These are phyloP conservation scores for Psittacula derbiana DNA, from an alignment of 2,797 vertebrate species.

Conservation along the genomic window DNA sequence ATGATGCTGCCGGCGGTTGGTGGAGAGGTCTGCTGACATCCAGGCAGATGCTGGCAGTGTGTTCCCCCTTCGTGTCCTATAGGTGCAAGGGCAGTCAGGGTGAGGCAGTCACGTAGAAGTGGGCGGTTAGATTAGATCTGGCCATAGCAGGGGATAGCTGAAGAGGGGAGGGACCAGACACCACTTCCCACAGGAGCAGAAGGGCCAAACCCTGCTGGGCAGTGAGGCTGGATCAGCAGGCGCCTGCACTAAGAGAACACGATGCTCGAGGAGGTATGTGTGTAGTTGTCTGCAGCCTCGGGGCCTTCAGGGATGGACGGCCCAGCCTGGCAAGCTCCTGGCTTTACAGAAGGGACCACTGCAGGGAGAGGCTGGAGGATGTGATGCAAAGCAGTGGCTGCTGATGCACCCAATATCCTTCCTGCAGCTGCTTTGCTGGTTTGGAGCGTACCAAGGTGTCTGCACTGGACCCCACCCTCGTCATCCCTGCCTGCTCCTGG, in stretches of 20 bases:
- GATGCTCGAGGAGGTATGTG: not conserved
- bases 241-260: not conserved
- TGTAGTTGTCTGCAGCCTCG: not conserved
- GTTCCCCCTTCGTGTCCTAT: rapidly evolving
- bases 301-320: not conserved
- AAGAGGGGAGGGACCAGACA: not conserved
- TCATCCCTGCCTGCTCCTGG: not conserved
- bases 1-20: not conserved
- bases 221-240: not conserved
- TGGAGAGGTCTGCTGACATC: not conserved
- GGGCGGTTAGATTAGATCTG: not conserved
- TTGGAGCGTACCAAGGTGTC: not conserved
- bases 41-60: not conserved
- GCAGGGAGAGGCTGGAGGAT: not conserved
- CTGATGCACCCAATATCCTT: not conserved
- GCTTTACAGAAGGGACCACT: not conserved
- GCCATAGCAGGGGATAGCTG: not conserved
- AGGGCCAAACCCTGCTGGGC: not conserved
- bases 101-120: not conserved
- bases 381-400: not conserved
- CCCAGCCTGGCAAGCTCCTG: not conserved
- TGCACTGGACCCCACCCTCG: not conserved
- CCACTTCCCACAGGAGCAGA: not conserved
- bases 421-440: not conserved
- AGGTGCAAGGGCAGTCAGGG: not conserved